A percentile compares a stretch with the other conserved stretches of the same genome.
Evolutionary conservation across 2,797 vertebrate genomes (phyloP).

Genomic region (Myotis findleyi): DNA sequence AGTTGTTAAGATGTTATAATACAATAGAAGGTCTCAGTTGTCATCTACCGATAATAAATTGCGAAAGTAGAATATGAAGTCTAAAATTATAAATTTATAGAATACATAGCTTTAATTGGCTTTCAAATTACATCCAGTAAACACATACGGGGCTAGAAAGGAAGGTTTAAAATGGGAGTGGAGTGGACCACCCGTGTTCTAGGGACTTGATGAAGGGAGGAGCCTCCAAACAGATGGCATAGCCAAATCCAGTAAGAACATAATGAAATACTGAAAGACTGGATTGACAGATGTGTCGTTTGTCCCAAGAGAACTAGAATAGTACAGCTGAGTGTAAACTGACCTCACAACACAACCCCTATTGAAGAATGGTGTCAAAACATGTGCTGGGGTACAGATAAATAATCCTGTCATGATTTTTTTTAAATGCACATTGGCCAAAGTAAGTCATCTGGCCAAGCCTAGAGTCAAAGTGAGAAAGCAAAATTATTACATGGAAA

Average conservation of each 20-base stretch:
- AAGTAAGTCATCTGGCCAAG: not conserved
- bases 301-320: not conserved
- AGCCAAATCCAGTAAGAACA: constrained; percentile 54
- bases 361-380: not conserved
- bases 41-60: not conserved
- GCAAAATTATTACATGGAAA: not conserved
- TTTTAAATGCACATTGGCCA: not conserved
- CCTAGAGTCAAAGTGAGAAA: not conserved
- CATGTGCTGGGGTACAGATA: not conserved
- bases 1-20: not conserved
- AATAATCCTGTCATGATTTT: not conserved
- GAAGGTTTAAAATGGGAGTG: constrained; percentile 39
- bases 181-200: not conserved
- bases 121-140: not conserved
- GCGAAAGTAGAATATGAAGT: not conserved
- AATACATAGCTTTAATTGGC: not conserved
- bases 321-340: not conserved
- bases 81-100: not conserved
- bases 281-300: not conserved
- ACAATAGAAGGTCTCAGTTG: not conserved
- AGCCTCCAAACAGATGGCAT: not conserved
- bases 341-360: not conserved
- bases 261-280: constrained; percentile 43
- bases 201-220: constrained; percentile 49
- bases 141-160: not conserved